These are phyloP conservation scores for Onychostoma macrolepis DNA, from an alignment of 2,113 vertebrate genomes.

Conservation along the genomic window DNA sequence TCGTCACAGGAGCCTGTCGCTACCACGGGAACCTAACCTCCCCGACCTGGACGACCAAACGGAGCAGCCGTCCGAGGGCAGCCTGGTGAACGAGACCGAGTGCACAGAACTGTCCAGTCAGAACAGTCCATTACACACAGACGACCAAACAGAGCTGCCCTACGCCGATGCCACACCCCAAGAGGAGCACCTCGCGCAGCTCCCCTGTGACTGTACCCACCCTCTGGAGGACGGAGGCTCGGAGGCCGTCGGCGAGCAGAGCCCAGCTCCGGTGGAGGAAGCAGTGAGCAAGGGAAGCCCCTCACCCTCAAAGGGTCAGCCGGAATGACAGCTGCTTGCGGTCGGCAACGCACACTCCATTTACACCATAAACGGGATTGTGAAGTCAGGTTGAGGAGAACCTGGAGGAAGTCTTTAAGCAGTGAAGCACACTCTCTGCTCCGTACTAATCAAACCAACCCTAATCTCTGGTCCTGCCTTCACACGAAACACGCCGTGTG, in stretches of 20 bases:
- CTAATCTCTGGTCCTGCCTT: constrained; percentile 22
- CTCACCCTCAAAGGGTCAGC: constrained; percentile 19
- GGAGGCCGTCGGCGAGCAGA: constrained; percentile 71
- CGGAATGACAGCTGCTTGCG: constrained; percentile 47
- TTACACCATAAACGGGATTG: constrained; percentile 36
- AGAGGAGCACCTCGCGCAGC: constrained; percentile 55
- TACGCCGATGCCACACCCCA: constrained; percentile 66
- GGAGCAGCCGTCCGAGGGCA: constrained; percentile 69
- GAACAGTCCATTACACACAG: constrained; percentile 49
- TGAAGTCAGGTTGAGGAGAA: constrained; percentile 30
- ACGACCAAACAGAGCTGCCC: constrained; percentile 64
- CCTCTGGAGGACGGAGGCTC: constrained; percentile 65
- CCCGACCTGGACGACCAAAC: constrained; percentile 73
- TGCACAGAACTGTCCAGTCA: constrained; percentile 59
- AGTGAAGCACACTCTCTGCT: constrained; percentile 42
- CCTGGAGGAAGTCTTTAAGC: constrained; percentile 18
- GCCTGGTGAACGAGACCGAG: constrained; percentile 61
- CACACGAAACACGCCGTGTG: constrained; percentile 2
- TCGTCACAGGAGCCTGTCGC: constrained; percentile 84
- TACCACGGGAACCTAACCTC: constrained; percentile 86
- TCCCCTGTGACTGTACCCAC: constrained; percentile 75
- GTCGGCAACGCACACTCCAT: constrained; percentile 42
- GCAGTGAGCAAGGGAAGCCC: constrained; percentile 4
- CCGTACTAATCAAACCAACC: constrained; percentile 15
- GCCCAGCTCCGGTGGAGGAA: constrained; percentile 51